Conservation (phyloP, 2,797 vertebrate genomes). For the Falco rusticolus region DNA sequence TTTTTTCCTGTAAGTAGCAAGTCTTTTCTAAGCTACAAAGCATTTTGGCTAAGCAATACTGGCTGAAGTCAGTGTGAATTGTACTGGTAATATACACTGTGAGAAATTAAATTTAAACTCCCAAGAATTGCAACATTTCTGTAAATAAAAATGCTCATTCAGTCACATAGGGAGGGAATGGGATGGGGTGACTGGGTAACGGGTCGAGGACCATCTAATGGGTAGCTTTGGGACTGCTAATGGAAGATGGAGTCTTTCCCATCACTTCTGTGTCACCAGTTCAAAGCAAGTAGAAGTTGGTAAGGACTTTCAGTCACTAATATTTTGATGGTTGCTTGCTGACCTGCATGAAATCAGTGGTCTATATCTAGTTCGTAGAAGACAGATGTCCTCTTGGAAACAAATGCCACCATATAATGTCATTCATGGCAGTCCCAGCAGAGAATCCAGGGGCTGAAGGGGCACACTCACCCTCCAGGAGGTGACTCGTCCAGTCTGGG, state of each 20-base stretch:
- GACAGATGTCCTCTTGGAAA: background rate
- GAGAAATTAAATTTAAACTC: background rate
- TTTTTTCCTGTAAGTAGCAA: background rate
- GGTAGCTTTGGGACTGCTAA: conserved; percentile 47
- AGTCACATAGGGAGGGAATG: background rate
- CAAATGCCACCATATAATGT: background rate
- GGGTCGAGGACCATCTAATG: conserved; percentile 16
- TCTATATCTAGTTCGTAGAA: conserved; percentile 15
- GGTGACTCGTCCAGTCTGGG: background rate
- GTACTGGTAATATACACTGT: background rate
- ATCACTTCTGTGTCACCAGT: conserved; percentile 60
- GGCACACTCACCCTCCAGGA: background rate
- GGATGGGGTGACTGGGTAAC: background rate
- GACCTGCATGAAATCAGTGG: background rate
- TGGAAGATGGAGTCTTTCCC: conserved; percentile 39
- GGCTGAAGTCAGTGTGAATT: background rate
- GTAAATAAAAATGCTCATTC: background rate
- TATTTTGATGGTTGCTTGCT: conserved; percentile 38
- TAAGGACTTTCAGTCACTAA: conserved; percentile 24
- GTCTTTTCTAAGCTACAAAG: background rate
- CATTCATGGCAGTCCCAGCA: background rate
- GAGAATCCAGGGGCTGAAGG: background rate
- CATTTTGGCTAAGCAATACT: background rate
- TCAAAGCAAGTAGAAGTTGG: conserved; percentile 31
- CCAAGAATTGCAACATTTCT: background rate